Conservation (phyloP, 2,797 vertebrate genomes). For the Ispidina lecontei region DNA sequence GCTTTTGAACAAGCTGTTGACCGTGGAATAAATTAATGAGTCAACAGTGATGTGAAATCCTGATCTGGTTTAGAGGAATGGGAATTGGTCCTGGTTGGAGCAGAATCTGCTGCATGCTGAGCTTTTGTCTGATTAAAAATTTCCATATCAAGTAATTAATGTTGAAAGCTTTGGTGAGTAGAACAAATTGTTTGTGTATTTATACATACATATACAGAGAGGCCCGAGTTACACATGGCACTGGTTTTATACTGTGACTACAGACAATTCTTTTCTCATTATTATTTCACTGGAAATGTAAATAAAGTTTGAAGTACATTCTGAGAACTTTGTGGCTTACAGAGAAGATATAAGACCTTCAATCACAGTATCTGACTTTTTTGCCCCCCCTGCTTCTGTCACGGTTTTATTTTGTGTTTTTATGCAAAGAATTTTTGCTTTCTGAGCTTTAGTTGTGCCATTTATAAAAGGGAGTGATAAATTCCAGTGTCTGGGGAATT, state of each 20-base stretch:
- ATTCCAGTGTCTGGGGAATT: neutral
- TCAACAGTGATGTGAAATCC: neutral
- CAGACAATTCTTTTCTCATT: neutral
- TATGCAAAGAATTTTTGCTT: neutral
- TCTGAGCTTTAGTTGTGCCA: neutral
- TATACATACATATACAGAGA: neutral
- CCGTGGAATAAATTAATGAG: neutral
- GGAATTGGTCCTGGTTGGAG: neutral
- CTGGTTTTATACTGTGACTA: neutral
- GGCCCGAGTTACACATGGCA: neutral
- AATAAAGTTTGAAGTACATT: conserved; percentile 1
- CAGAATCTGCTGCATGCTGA: neutral
- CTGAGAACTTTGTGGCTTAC: neutral
- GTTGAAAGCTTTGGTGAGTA: neutral
- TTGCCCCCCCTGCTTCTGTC: neutral
- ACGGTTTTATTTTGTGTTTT: neutral
- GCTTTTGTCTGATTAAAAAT: neutral
- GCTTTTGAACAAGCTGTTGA: neutral
- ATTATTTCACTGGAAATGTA: neutral
- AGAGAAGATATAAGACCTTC: neutral
- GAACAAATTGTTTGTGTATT: neutral
- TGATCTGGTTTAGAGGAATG: neutral
- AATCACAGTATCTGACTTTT: neutral
- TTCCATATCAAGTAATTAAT: neutral
- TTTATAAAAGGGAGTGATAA: neutral